Percentiles rank a stretch among this genome's conserved stretches.
Evolutionary conservation across 2,888 invertebrate genomes (phyloP).

Genomic region (Philereme vetulata): DNA sequence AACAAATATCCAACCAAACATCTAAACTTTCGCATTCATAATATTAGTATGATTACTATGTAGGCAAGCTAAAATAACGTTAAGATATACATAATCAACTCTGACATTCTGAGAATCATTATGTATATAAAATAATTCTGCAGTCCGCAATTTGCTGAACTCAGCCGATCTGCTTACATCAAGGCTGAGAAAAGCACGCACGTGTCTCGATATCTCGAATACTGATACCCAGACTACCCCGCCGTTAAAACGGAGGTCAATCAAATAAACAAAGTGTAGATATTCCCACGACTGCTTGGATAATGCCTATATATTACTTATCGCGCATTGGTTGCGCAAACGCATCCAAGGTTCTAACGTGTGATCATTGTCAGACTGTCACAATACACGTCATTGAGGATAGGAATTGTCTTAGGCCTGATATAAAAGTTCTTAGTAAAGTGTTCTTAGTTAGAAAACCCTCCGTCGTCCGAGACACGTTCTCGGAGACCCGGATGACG

Average conservation of each 20-base stretch:
- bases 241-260: constrained; percentile 31
- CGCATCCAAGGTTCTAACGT: constrained; percentile 60
- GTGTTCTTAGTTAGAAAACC: constrained; percentile 1
- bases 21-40: too few relatives aligned
- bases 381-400: constrained; percentile 23
- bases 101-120: too few relatives aligned
- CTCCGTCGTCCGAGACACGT: too few relatives aligned
- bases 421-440: constrained; percentile 3
- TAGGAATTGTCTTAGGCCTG: constrained; percentile 17
- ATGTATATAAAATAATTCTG: constrained; percentile 5
- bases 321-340: constrained; percentile 70
- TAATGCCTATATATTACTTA: constrained; percentile 78
- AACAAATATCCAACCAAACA: too few relatives aligned
- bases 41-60: too few relatives aligned
- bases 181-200: constrained; percentile 17
- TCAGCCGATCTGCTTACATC: constrained; percentile 5
- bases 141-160: constrained; percentile 7
- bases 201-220: not conserved
- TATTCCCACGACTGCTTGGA: constrained; percentile 75
- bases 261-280: constrained; percentile 29
- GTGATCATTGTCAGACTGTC: constrained; percentile 53
- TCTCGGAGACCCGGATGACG: too few relatives aligned
- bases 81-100: too few relatives aligned
- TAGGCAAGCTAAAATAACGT: too few relatives aligned
- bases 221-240: constrained; percentile 1